A percentile compares a stretch with the other conserved stretches of the same genome.
phyloP scores from a whole-genome alignment of 2,797 vertebrate genomes.

The Spinus olivaceus region DNA sequence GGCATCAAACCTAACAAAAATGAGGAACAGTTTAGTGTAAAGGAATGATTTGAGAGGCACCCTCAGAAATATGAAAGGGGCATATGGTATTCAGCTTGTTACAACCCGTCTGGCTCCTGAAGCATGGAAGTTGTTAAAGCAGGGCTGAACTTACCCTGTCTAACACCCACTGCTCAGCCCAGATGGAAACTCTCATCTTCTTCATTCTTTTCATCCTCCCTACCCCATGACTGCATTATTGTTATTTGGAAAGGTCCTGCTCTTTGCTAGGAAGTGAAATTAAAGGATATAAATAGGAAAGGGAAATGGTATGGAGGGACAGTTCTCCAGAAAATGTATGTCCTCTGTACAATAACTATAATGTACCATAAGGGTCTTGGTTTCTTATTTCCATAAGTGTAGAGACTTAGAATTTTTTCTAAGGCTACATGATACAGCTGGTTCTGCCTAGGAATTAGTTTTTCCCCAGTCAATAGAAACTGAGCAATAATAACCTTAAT shows the following conservation, averaged over 20 bases:
- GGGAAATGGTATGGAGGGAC: neutral
- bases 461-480: constrained; percentile 61
- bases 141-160: neutral
- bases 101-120: neutral
- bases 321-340: neutral
- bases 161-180: neutral
- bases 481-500: constrained; percentile 72
- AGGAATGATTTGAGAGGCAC: neutral
- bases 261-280: neutral
- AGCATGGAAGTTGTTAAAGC: neutral
- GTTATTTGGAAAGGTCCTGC: neutral
- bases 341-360: neutral
- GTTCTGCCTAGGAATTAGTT: constrained; percentile 50
- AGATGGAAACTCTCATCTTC: neutral
- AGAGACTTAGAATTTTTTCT: constrained; percentile 42
- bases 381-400: neutral
- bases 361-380: neutral
- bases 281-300: neutral
- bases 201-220: neutral
- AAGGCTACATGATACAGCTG: constrained; percentile 43
- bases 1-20: neutral
- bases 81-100: neutral
- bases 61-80: neutral
- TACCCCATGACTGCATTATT: neutral
- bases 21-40: neutral